Base-by-base conservation (phyloP, 53 echinoderm and acorn worm species). In the Astropecten irregularis region DNA sequence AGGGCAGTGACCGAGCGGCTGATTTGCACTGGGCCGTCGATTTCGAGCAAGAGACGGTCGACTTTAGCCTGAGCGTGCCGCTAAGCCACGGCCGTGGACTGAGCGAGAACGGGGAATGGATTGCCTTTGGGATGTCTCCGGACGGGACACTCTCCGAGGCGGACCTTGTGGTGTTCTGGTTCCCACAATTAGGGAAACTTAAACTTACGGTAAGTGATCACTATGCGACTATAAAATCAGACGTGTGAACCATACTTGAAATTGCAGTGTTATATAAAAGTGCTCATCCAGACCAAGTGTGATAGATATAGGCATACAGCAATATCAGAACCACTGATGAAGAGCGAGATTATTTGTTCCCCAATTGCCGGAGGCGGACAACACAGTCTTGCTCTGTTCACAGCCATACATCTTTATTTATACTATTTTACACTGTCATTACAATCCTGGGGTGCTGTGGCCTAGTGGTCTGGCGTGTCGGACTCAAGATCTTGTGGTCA, bases 81-180 rank as follows among this genome's bases (percentile, higher is more conserved):
- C 65, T 85, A 42, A 58, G 35, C 26, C 52, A 52, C 10, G 25
- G 21, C 31, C 2, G 40, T 30, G 13, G 28, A 40, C 25, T 50
- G 62, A 18, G 23, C 10, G 25, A 67, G 23, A 55, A 47, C 40
- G 52, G n/a, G 11, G 84, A 84, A 55, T 92, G 84, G 69, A 33
- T 92, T 27, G 88, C 84, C 20, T 88, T 92, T 10, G 92, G 92
- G 1, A 69, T 92, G 71, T 88, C 92, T n/a, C 57, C 70, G 15
- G 62, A 84, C 35, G 92, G 88, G 9, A 60, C 88, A 18, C 66
- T 88, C 42, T 40, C 29, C 21, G 69, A 84, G 9, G 85, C 84
- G 6, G 92, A 92, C 60, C 66, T 88, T 0, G 40, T 84, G 59
- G 34, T 92, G 31, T 66, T 88, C 36, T 77, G 84, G 73, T 82